Percentiles rank a stretch among this genome's conserved stretches.
These are phyloP conservation scores for Kryptolebias marmoratus DNA, from an alignment of 2,113 vertebrate genomes.

Conservation along the genomic window DNA sequence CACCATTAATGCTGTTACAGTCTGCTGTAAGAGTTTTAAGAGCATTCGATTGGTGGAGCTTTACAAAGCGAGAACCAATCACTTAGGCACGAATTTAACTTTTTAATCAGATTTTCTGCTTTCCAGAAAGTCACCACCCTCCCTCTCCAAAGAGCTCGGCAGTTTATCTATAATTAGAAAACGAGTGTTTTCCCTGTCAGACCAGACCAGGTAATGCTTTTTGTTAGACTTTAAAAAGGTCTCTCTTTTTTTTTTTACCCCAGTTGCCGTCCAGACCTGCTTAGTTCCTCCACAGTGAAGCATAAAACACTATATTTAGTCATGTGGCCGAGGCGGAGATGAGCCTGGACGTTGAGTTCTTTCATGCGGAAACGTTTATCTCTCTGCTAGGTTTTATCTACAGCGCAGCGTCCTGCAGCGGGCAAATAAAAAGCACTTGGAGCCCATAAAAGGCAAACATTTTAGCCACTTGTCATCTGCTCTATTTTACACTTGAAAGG, in stretches of 20 bases:
- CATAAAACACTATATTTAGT: slow-evolving; percentile 48
- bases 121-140: not conserved
- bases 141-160: not conserved
- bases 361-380: slow-evolving; percentile 53
- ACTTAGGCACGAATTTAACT: slow-evolving; percentile 29
- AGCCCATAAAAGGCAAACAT: slow-evolving; percentile 40
- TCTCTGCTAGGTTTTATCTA: slow-evolving; percentile 56
- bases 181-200: slow-evolving; percentile 63
- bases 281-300: slow-evolving; percentile 16
- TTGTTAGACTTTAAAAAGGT: slow-evolving; percentile 41
- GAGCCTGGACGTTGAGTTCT: slow-evolving; percentile 27
- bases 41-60: slow-evolving; percentile 24
- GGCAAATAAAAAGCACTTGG: slow-evolving; percentile 38
- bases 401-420: slow-evolving; percentile 5
- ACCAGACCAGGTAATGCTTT: slow-evolving; percentile 42
- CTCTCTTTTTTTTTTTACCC: slow-evolving; percentile 15
- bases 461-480: slow-evolving; percentile 50
- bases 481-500: slow-evolving; percentile 34
- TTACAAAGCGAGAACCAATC: slow-evolving; percentile 46
- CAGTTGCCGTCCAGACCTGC: slow-evolving; percentile 6
- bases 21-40: slow-evolving; percentile 31
- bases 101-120: slow-evolving; percentile 29
- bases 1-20: not conserved
- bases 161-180: slow-evolving; percentile 57
- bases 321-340: slow-evolving; percentile 34